These are phyloP conservation scores for Dascyllus trimaculatus DNA, from an alignment of 2,113 vertebrate genomes.

Conservation along the genomic window DNA sequence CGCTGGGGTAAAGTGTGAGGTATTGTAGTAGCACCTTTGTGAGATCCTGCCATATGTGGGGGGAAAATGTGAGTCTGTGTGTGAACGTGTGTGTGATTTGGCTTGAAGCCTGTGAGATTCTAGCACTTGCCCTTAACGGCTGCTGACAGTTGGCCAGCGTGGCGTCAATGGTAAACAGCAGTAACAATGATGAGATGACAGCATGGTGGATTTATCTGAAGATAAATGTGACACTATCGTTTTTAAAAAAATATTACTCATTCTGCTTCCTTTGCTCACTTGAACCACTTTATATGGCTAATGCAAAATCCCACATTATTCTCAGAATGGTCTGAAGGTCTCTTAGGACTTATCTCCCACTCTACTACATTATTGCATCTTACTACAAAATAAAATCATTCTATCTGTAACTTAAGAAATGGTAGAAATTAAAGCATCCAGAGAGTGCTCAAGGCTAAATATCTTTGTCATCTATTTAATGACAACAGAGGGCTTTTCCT, in stretches of 20 bases:
- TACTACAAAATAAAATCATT: conserved; percentile 14
- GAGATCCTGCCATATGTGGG: conserved; percentile 66
- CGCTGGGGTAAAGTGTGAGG: conserved; percentile 59
- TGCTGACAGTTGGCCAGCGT: conserved; percentile 63
- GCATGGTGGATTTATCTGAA: conserved; percentile 28
- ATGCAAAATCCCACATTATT: conserved; percentile 1
- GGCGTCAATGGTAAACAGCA: conserved; percentile 52
- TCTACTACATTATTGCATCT: conserved; percentile 2
- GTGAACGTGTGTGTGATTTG: conserved; percentile 31
- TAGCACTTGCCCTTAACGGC: conserved; percentile 58
- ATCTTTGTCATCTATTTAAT: conserved; percentile 12
- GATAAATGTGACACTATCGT: neutral
- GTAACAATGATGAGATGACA: conserved; percentile 27
- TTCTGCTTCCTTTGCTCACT: neutral
- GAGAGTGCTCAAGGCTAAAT: conserved; percentile 5
- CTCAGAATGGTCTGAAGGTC: neutral
- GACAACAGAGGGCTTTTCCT: conserved; percentile 36
- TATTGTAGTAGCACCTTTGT: conserved; percentile 56
- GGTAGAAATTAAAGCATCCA: conserved; percentile 19
- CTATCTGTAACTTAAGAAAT: neutral
- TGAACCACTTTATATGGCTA: neutral
- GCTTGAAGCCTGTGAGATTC: conserved; percentile 56
- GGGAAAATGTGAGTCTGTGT: neutral
- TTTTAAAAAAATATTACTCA: neutral
- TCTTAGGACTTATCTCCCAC: neutral